Evolutionary conservation across 1,140 invertebrate species (phyloP).

Genomic region (Cardiocondyla obscurior): DNA sequence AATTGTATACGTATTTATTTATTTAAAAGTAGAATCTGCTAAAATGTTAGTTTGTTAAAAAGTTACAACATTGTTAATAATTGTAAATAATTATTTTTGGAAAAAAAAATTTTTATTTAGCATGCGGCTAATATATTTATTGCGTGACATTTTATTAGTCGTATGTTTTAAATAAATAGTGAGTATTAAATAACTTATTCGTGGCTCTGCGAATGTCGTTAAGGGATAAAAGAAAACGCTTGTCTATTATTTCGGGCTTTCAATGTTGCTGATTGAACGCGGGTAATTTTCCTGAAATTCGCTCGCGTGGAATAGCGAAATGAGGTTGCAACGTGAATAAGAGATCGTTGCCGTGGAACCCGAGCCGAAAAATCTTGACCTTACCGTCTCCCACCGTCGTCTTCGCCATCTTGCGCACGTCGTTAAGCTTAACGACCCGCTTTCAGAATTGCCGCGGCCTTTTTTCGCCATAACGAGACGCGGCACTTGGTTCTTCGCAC

Average conservation of each 20-base stretch:
- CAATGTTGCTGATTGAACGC: slow-evolving; percentile 41
- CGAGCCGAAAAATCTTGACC: slow-evolving; percentile 73
- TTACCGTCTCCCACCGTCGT: slow-evolving; percentile 55
- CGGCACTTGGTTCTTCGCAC: slow-evolving; percentile 70
- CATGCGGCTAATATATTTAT: neutral
- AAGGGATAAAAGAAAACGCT: neutral
- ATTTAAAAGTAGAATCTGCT: too few relatives aligned
- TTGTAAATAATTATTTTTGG: neutral
- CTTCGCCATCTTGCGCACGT: slow-evolving; percentile 52
- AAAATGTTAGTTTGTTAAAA: neutral
- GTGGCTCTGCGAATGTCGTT: neutral
- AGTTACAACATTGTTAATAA: neutral
- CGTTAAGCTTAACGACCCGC: slow-evolving; percentile 75
- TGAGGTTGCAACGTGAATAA: slow-evolving; percentile 33
- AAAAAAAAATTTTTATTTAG: neutral
- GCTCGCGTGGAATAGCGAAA: slow-evolving; percentile 43
- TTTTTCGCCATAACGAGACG: slow-evolving; percentile 72
- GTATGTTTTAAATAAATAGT: neutral
- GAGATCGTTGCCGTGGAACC: slow-evolving; percentile 23
- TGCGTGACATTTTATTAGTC: neutral
- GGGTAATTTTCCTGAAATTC: slow-evolving; percentile 27
- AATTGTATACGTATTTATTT: neutral
- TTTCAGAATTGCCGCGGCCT: slow-evolving; percentile 74
- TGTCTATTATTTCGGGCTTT: slow-evolving; percentile 21
- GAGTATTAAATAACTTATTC: too few relatives aligned